Evolutionary conservation across 92 coral and sea anemone species (phyloP), one percentile per base, ranked within the genome.

Genomic region (Epizoanthus stellaris): DNA sequence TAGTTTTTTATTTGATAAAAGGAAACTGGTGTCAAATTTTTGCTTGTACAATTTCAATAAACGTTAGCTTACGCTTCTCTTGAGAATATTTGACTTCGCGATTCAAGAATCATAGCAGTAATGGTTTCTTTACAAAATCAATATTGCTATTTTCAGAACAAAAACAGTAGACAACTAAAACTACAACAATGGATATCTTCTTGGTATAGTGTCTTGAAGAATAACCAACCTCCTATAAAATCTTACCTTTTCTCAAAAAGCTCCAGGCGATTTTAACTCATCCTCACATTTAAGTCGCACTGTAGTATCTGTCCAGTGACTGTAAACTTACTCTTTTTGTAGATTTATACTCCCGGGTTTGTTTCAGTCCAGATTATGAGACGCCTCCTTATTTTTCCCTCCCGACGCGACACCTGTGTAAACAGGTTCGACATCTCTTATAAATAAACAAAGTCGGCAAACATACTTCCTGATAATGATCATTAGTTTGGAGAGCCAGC

Each of bases 381-480:
- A 13, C 3, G 56, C 49, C 80, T 47, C 38, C 36, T 23, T n/a
- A 67, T 47, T 1, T 3, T 3, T 56, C 15, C 30, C 67, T 57
- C n/a, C n/a, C n/a, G n/a, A n/a, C 40, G 11, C 59, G 20, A 23
- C 80, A 75, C 80, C 80, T 57, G 65, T 54, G 19, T 64, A 75
- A 56, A 56, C 17, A 75, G 11, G 9, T 73, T 21, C 19, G 66
- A 54, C 80, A 57, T 75, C 21, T 57, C 60, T 57, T 36, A 20
- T 45, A 20, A 73, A 73, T 43, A 72, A 47, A 52, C 7, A 75
- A 56, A 15, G 64, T 23, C 43, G 67, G 80, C 80, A 47, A 54
- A 13, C 45, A 21, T 75, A 21, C 36, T 75, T 75, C 80, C 80
- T 75, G 43, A 57, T 34, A 75, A 16, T 20, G 17, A 57, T 75